Base-by-base conservation (phyloP, 2,113 vertebrate species). In the Aptenodytes patagonicus region DNA sequence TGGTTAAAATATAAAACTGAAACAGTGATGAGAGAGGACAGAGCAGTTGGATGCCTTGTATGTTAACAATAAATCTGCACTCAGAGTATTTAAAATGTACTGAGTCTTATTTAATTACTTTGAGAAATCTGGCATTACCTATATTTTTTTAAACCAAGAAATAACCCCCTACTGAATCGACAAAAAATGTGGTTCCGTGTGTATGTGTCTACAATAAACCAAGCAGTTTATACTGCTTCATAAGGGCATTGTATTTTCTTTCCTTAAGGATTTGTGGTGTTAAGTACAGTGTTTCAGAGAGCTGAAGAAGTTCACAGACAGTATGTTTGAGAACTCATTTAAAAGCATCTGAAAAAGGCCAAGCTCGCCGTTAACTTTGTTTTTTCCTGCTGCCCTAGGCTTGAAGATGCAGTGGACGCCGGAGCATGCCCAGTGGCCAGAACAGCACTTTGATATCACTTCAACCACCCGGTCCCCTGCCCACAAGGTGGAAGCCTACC, bases 361-460 rank as follows among this genome's bases (percentile, higher is more conserved):
- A 7, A 88, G 78, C 65, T 79, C 15, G 8, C 44, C 55, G 58
- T 86, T 97, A 96, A 97, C 90, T 97, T 51, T 95, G 46, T 42
- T 64, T 87, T 96, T 94, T 83, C 72, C 85, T 78, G 36, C 83
- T 34, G 17, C 94, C 77, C 49, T 92, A 99, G 99, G 99, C 99
- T 98, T 99, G 99, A 99, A 99, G 99, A 99, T 99, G 99, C 99
- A 99, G 99, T 99, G 99, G 99, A 99, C 99, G 98, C 99, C 99
- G 25, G 99, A 99, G 98, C 99, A 99, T 98, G 99, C 99, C 96
- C 99, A 99, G 99, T 99, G 99, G 99, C 99, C 99, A 95, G 99
- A 99, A 83, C 99, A 99, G 98, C 99, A 99, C 98, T 99, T 99
- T 98, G 99, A 99, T 98, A 99, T 99, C 98, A 99, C 99, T 90